Conservation (phyloP, 2,113 vertebrate genomes). For the Sinocyclocheilus anshuiensis region DNA sequence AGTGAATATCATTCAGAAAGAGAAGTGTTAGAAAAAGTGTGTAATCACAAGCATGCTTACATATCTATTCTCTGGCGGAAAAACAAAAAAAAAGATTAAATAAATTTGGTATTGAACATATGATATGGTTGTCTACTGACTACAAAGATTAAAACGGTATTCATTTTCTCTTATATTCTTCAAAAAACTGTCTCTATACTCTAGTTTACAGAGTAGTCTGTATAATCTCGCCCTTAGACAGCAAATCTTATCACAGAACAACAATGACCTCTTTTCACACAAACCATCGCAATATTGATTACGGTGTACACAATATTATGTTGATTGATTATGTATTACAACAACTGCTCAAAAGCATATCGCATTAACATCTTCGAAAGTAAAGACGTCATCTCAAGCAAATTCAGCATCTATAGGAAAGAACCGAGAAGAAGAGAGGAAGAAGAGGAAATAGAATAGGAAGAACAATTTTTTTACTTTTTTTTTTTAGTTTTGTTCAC, state of each 20-base stretch:
- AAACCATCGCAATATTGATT: constrained; percentile 16
- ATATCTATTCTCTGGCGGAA: background rate
- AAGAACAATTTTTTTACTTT: constrained; percentile 6
- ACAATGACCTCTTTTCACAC: constrained; percentile 27
- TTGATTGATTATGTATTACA: background rate
- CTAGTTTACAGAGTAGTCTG: constrained; percentile 9
- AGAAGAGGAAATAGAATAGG: constrained; percentile 10
- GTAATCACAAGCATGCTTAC: constrained; percentile 32
- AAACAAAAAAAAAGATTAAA: background rate
- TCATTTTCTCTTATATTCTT: constrained; percentile 4
- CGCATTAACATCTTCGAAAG: constrained; percentile 1
- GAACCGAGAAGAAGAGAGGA: background rate
- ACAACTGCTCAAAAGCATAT: constrained; percentile 6
- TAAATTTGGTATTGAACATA: constrained; percentile 19
- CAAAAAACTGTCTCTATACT: background rate
- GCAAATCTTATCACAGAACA: constrained; percentile 2
- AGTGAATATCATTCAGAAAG: constrained; percentile 27
- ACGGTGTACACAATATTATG: constrained; percentile 1
- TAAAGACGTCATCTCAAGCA: constrained; percentile 13
- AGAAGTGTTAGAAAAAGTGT: constrained; percentile 21
- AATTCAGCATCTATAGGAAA: constrained; percentile 17
- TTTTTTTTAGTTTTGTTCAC: background rate
- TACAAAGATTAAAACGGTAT: constrained; percentile 20
- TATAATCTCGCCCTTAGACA: background rate
- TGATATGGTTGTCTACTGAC: background rate